phyloP scores from a whole-genome alignment of 2,888 invertebrate species.

The Brachypterus glaber region DNA sequence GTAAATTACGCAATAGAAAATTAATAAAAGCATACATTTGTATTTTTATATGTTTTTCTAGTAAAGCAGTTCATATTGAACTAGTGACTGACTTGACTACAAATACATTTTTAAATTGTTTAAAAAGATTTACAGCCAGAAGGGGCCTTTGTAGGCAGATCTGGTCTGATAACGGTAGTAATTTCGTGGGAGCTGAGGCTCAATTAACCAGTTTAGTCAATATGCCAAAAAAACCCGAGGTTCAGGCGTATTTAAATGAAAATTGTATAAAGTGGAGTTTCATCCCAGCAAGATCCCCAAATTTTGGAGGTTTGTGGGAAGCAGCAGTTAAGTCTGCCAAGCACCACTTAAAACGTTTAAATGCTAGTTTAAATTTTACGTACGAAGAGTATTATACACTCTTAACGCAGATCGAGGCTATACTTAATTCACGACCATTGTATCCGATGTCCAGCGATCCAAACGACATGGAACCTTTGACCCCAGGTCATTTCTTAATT shows the following conservation, averaged over 20 bases:
- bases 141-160: conserved; percentile 26
- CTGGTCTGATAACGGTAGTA: conserved; percentile 31
- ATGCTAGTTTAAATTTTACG: too few species aligned
- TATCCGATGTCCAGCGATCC: neutral
- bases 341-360: too few species aligned
- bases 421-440: too few species aligned
- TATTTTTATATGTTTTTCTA: conserved; percentile 24
- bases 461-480: neutral
- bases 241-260: too few species aligned
- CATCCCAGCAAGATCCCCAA: too few species aligned
- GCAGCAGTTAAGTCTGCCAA: too few species aligned
- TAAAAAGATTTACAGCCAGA: conserved; percentile 27
- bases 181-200: conserved; percentile 29
- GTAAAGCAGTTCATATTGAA: conserved; percentile 30
- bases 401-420: too few species aligned
- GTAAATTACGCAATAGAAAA: conserved; percentile 13
- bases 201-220: too few species aligned
- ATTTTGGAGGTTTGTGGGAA: too few species aligned
- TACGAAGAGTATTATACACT: too few species aligned
- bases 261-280: too few species aligned
- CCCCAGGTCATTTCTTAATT: neutral
- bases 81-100: conserved; percentile 26
- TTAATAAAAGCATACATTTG: conserved; percentile 22
- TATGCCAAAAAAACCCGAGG: too few species aligned
- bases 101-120: conserved; percentile 26